A percentile compares a stretch with the other conserved stretches of the same genome.
These are phyloP conservation scores for Danionella cerebrum DNA, from an alignment of 2,113 vertebrate species.

Conservation along the genomic window DNA sequence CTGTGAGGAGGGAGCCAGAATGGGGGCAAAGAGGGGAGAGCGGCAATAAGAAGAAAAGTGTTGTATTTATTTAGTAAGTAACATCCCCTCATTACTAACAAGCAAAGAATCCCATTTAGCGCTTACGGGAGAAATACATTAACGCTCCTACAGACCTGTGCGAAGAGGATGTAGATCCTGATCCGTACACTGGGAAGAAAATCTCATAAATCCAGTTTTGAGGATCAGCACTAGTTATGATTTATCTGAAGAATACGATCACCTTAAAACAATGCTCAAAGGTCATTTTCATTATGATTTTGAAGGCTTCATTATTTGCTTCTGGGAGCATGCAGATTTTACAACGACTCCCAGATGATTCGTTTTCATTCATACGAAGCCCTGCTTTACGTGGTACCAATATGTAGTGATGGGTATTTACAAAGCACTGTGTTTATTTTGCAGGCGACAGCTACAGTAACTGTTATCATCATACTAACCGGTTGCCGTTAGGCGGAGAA, in stretches of 20 bases:
- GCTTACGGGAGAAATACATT: slow-evolving; percentile 45
- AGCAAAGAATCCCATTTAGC: slow-evolving; percentile 71
- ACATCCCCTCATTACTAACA: slow-evolving; percentile 69
- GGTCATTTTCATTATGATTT: neutral
- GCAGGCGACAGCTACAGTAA: no score
- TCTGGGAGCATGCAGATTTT: no score
- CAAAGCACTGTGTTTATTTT: no score
- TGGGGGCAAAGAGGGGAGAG: slow-evolving; percentile 41
- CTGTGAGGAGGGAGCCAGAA: slow-evolving; percentile 28
- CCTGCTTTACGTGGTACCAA: no score
- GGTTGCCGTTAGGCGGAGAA: no score
- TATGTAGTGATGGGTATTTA: no score
- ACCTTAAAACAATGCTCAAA: neutral
- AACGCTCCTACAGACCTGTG: neutral
- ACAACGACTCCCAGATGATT: no score
- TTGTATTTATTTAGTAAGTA: slow-evolving; percentile 74
- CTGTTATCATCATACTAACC: no score
- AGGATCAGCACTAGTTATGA: neutral
- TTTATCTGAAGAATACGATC: no score
- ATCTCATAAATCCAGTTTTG: neutral
- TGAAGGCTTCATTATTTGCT: no score
- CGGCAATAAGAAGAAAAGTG: slow-evolving; percentile 69
- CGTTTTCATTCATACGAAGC: no score
- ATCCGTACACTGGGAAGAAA: neutral
- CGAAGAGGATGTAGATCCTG: neutral